phyloP scores from a whole-genome alignment of 2,113 vertebrate species.

The Rhinoderma darwinii region DNA sequence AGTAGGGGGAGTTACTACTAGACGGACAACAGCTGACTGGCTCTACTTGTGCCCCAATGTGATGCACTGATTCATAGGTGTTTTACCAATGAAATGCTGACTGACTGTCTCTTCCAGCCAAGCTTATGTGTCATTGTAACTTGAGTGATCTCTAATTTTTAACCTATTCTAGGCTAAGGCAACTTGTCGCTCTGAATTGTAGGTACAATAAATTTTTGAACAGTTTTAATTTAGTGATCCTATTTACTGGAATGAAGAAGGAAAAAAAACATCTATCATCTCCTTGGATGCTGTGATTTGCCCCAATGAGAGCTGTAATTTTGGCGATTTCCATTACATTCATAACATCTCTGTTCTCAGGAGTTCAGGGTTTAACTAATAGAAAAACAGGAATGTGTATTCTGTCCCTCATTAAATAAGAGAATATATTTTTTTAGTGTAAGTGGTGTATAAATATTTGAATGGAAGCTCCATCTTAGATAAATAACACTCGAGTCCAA shows the following conservation, averaged over 20 bases:
- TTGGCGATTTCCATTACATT: not conserved
- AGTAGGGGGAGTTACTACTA: too few species aligned
- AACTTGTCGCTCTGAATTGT: not conserved
- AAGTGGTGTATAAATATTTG: conserved; percentile 39
- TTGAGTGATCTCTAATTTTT: too few species aligned
- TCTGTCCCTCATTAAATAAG: conserved; percentile 20
- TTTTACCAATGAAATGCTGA: too few species aligned
- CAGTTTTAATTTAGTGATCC: not conserved
- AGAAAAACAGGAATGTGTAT: conserved; percentile 39
- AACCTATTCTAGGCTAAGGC: too few species aligned
- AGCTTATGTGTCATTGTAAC: too few species aligned
- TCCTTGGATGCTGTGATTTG: not conserved
- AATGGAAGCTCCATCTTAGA: conserved; percentile 16
- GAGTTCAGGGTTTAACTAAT: conserved; percentile 46
- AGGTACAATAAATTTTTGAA: too few species aligned
- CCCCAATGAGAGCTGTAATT: not conserved
- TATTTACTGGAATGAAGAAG: not conserved
- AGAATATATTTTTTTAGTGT: conserved; percentile 32
- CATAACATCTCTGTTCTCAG: conserved; percentile 28
- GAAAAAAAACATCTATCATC: not conserved
- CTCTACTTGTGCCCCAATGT: too few species aligned
- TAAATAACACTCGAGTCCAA: not conserved
- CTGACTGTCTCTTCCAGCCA: too few species aligned
- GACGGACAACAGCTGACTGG: too few species aligned
- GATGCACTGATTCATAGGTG: too few species aligned